Percentiles rank a stretch among this genome's conserved stretches.
Evolutionary conservation across 2,797 vertebrate genomes (phyloP).

Genomic region (Spea hammondii): DNA sequence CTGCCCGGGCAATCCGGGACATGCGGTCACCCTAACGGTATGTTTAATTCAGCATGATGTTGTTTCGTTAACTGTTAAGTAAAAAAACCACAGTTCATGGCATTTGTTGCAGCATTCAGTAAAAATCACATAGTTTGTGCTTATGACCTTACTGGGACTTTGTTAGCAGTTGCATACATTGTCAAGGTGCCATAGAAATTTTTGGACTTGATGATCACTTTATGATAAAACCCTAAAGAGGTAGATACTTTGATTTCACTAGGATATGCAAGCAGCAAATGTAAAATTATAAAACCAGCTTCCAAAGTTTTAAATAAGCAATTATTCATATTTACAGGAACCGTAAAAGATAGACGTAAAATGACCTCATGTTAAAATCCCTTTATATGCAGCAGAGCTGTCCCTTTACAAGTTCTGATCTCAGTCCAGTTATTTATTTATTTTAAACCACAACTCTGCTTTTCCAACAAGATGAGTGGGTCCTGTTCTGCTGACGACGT

Average conservation of each 20-base stretch:
- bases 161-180: too few relatives aligned
- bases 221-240: not conserved
- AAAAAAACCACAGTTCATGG: too few relatives aligned
- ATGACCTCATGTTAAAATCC: not conserved
- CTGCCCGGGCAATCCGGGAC: too few relatives aligned
- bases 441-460: not conserved
- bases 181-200: too few relatives aligned
- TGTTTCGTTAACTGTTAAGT: too few relatives aligned
- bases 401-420: slow-evolving; percentile 12
- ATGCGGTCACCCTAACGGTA: too few relatives aligned
- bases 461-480: not conserved
- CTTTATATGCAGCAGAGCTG: slow-evolving; percentile 4
- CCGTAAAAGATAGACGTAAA: not conserved
- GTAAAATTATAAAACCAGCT: not conserved
- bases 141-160: too few relatives aligned
- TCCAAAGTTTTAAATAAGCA: not conserved
- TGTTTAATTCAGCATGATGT: too few relatives aligned
- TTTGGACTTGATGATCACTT: too few relatives aligned
- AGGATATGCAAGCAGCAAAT: not conserved
- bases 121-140: too few relatives aligned
- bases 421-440: not conserved
- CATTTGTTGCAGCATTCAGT: too few relatives aligned
- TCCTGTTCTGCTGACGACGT: not conserved
- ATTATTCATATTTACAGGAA: slow-evolving; percentile 10
- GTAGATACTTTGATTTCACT: not conserved